Evolutionary conservation across 2,888 invertebrate genomes (phyloP), one percentile per base, ranked within the genome.

Genomic region (Nyleta sp.): DNA sequence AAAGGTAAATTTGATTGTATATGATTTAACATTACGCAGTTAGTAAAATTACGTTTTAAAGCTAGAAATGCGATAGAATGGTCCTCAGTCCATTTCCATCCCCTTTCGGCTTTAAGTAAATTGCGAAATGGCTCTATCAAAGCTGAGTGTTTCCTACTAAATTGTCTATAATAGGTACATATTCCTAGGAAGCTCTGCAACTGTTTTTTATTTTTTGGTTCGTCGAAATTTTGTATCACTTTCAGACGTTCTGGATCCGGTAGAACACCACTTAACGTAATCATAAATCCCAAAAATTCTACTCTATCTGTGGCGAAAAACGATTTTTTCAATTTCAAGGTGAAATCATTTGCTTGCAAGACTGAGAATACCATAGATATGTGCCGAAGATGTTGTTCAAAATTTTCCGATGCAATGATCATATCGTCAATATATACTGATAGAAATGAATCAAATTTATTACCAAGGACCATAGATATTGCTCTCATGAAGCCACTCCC

Each of bases 131-230:
- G 77, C 8, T 73, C 72, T 0, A 80, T 44, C 3, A 40, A 59
- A 0, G 20, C 40, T 8, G 80, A 62, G 59, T 80, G 60, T 48
- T 20, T 33, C 0, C 59, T 10, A 13, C 42, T 52, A 33, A 80
- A 79, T 33, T 79, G 74, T n/a, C 74, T 53, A 15, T 79, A 75
- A 40, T 78, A 78, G 5, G 57, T 75, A 22, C 79, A 79, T 2
- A 67, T 13, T 0, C 79, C 79, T 10, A 79, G 6, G 72, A 85
- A 82, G 31, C 44, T 38, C 42, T 84, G 72, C 2, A 87, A 33
- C 28, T 86, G 81, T 71, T 83, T 83, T 46, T 81, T 38, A 28
- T 83, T 84, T 13, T 60, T 65, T 0, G 86, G 85, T n/a, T 40
- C 40, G 13, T 81, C 80, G 67, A 83, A 86, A 2, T 84, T 57